These are phyloP conservation scores for Eupithecia inturbata DNA, from an alignment of 2,888 invertebrate species.

Conservation along the genomic window DNA sequence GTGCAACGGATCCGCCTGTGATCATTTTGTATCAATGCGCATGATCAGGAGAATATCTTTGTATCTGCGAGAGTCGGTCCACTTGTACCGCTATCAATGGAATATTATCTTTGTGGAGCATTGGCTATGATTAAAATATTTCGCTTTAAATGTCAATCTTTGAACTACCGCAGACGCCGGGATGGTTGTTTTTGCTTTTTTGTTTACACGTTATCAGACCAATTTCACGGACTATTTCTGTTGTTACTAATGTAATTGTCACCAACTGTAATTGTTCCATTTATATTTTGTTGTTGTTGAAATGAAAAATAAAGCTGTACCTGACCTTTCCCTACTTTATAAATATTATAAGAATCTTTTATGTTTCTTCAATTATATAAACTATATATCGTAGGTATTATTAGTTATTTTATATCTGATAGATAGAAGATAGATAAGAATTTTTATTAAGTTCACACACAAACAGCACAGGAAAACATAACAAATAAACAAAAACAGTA, in stretches of 20 bases:
- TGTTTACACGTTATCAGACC: background rate
- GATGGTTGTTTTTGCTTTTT: slow-evolving; percentile 4
- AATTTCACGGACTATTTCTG: background rate
- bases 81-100: slow-evolving; percentile 57
- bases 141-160: slow-evolving; percentile 24
- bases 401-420: no score
- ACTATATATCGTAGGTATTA: no score
- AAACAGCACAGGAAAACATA: no score
- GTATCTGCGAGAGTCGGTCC: slow-evolving; percentile 65
- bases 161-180: slow-evolving; percentile 10
- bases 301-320: no score
- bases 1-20: slow-evolving; percentile 71
- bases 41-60: slow-evolving; percentile 68
- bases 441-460: no score
- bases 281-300: no score
- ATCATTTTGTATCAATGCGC: slow-evolving; percentile 74
- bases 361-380: no score
- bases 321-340: no score
- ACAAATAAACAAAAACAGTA: no score
- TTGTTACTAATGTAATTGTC: background rate
- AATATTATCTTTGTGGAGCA: slow-evolving; percentile 35
- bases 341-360: no score
- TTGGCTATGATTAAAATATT: slow-evolving; percentile 34
- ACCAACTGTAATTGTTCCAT: background rate
- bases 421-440: no score